These are phyloP conservation scores for Cynaeus angustus DNA, from an alignment of 2,888 invertebrate species.

Conservation along the genomic window DNA sequence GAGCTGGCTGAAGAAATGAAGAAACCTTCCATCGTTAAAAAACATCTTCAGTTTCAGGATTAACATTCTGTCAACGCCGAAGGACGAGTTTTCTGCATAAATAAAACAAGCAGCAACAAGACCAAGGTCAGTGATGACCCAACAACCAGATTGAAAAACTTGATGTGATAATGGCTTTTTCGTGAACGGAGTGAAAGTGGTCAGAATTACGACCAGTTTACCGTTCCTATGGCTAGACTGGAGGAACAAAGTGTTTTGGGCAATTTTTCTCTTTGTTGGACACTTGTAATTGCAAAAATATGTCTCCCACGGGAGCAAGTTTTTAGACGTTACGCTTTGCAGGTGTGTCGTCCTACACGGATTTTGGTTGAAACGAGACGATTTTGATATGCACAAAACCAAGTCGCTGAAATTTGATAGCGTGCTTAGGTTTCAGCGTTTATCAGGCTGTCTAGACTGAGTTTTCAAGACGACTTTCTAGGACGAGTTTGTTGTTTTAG, in stretches of 20 bases:
- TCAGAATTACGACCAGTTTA: conserved; percentile 40
- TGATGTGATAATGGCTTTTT: conserved; percentile 34
- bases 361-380: no score
- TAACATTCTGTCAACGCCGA: conserved; percentile 38
- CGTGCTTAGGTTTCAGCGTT: no score
- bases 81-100: conserved; percentile 38
- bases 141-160: conserved; percentile 40
- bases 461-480: not conserved
- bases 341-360: no score
- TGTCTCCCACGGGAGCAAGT: not conserved
- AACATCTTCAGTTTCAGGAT: no score
- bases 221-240: conserved; percentile 26
- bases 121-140: conserved; percentile 48
- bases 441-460: no score
- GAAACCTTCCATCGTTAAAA: no score
- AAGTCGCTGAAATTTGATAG: no score
- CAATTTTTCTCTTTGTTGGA: not conserved
- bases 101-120: conserved; percentile 33
- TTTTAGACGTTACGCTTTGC: no score
- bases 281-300: not conserved
- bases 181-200: conserved; percentile 39
- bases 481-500: conserved; percentile 1
- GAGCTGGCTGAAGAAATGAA: conserved; percentile 25
- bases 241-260: not conserved
- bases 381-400: no score